A percentile compares a stretch with the other conserved stretches of the same genome.
phyloP scores from a whole-genome alignment of 2,797 vertebrate genomes.

The Coccyzus lansbergi region DNA sequence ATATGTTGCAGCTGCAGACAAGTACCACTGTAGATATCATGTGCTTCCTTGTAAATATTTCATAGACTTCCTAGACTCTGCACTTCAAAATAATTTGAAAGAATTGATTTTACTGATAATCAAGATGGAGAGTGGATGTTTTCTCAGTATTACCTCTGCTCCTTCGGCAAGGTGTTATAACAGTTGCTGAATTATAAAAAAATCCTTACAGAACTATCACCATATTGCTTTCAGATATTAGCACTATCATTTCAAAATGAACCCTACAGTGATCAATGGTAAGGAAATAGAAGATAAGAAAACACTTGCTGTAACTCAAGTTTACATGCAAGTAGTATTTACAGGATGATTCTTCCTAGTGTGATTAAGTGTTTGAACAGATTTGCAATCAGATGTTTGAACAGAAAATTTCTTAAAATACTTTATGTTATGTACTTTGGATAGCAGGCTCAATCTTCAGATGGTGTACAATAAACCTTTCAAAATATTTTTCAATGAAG shows the following conservation, averaged over 20 bases:
- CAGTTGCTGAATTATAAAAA: conserved; percentile 26
- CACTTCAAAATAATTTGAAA: conserved; percentile 72
- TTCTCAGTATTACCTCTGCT: conserved; percentile 24
- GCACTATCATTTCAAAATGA: not conserved
- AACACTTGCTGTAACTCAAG: not conserved
- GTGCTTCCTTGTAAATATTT: conserved; percentile 79
- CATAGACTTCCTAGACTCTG: conserved; percentile 61
- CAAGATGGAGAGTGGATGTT: conserved; percentile 4
- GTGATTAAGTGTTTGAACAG: not conserved
- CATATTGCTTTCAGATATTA: not conserved
- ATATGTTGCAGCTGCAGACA: conserved; percentile 81
- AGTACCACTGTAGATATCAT: conserved; percentile 64
- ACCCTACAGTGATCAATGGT: not conserved
- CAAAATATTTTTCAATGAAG: not conserved
- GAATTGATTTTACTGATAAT: conserved; percentile 74
- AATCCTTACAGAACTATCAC: not conserved
- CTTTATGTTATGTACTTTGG: not conserved
- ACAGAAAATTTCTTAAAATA: not conserved
- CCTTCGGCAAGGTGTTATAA: conserved; percentile 29
- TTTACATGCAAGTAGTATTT: not conserved
- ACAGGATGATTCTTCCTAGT: not conserved
- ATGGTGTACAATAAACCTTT: not conserved
- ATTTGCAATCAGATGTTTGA: not conserved
- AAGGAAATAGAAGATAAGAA: not conserved
- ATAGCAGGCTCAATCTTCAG: not conserved